These are phyloP conservation scores for Agrilus biguttatus DNA, from an alignment of 2,888 invertebrate genomes.

Conservation along the genomic window DNA sequence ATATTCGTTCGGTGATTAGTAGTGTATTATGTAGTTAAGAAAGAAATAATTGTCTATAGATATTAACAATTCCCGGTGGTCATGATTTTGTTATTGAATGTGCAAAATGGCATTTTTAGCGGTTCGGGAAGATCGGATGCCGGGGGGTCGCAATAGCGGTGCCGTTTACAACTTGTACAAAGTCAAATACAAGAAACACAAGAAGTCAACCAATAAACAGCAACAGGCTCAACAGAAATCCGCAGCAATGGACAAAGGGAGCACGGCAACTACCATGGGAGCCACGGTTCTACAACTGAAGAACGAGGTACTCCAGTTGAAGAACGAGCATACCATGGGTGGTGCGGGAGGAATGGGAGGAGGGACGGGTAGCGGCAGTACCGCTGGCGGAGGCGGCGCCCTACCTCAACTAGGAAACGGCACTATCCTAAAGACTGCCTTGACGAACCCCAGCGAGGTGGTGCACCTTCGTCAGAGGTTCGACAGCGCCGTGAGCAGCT, in stretches of 20 bases:
- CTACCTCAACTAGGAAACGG: slow-evolving; percentile 78
- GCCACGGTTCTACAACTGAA: slow-evolving; percentile 25
- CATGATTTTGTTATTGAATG: background rate
- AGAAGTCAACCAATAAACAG: slow-evolving; percentile 57
- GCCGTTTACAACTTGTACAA: slow-evolving; percentile 98
- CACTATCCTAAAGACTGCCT: slow-evolving; percentile 84
- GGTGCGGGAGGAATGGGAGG: slow-evolving; percentile 19
- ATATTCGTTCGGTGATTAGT: too few species aligned
- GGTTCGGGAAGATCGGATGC: slow-evolving; percentile 98
- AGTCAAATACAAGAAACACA: slow-evolving; percentile 97
- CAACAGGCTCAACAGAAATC: slow-evolving; percentile 28
- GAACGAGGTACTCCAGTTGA: slow-evolving; percentile 7
- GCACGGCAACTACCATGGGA: slow-evolving; percentile 20
- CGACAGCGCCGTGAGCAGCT: slow-evolving; percentile 79
- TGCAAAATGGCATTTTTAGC: slow-evolving; percentile 41
- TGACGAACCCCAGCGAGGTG: slow-evolving; percentile 88
- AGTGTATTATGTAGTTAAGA: too few species aligned
- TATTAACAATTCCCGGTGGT: background rate
- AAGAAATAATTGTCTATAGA: too few species aligned
- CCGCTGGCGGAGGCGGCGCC: slow-evolving; percentile 32
- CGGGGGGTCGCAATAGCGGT: slow-evolving; percentile 97
- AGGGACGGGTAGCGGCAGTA: slow-evolving; percentile 30
- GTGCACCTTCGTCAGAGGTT: slow-evolving; percentile 76
- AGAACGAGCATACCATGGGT: slow-evolving; percentile 4
- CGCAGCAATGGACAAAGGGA: slow-evolving; percentile 13